phyloP scores from a whole-genome alignment of 1,140 invertebrate species.

The Harlomillsia oculata region DNA sequence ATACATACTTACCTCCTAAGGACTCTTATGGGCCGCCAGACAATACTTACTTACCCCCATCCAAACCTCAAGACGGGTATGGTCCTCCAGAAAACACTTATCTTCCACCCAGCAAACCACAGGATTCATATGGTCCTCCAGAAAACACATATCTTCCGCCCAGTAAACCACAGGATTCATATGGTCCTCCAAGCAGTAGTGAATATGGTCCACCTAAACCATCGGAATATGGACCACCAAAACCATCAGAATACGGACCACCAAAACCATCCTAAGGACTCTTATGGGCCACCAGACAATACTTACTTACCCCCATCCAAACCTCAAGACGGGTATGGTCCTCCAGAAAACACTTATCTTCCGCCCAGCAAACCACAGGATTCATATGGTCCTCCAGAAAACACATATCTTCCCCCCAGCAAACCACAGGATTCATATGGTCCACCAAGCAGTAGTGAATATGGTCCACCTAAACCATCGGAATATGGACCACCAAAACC shows the following conservation, averaged over 20 bases:
- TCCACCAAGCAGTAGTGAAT: no score
- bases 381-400: no score
- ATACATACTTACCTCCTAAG: not conserved
- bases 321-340: no score
- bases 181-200: not conserved
- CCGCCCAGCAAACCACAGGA: no score
- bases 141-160: not conserved
- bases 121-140: not conserved
- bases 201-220: not conserved
- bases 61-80: not conserved
- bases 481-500: no score
- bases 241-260: conserved; percentile 5
- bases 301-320: not conserved
- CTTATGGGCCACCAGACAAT: not conserved
- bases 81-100: not conserved
- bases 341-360: no score
- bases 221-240: conserved; percentile 5
- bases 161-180: not conserved
- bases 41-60: not conserved
- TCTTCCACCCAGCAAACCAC: not conserved
- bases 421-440: no score
- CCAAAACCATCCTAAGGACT: not conserved
- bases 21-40: not conserved
- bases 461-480: no score
- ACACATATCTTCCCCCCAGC: no score